Percentiles rank a stretch among this genome's conserved stretches.
Evolutionary conservation across 2,113 vertebrate species (phyloP).

Genomic region (Hymenochirus boettgeri): DNA sequence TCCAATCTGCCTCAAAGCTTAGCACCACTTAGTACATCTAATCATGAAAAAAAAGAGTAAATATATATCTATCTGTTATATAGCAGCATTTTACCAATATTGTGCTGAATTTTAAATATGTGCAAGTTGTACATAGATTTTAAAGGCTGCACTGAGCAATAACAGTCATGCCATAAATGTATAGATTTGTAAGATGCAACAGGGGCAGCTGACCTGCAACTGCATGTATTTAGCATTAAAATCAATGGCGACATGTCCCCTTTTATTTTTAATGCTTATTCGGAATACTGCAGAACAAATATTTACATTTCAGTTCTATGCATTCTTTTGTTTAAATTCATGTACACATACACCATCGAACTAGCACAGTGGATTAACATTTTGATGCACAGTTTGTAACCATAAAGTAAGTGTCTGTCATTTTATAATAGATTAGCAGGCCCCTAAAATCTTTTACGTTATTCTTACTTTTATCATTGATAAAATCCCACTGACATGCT

Average conservation of each 20-base stretch:
- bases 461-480: no score
- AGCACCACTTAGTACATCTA: slow-evolving; percentile 1
- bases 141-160: slow-evolving; percentile 71
- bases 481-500: no score
- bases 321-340: no score
- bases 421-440: no score
- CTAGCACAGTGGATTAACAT: no score
- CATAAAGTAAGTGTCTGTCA: no score
- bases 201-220: slow-evolving; percentile 77
- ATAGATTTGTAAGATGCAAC: slow-evolving; percentile 52
- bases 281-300: neutral
- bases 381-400: slow-evolving; percentile 13
- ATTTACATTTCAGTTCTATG: neutral
- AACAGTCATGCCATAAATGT: slow-evolving; percentile 85
- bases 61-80: neutral
- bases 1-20: no score
- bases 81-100: neutral
- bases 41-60: neutral
- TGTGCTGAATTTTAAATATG: neutral
- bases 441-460: no score
- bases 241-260: neutral
- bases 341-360: no score
- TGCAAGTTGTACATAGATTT: neutral
- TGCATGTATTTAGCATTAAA: slow-evolving; percentile 50
- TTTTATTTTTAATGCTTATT: neutral